phyloP scores from a whole-genome alignment of 2,888 invertebrate genomes.

The Eurytoma californica region DNA sequence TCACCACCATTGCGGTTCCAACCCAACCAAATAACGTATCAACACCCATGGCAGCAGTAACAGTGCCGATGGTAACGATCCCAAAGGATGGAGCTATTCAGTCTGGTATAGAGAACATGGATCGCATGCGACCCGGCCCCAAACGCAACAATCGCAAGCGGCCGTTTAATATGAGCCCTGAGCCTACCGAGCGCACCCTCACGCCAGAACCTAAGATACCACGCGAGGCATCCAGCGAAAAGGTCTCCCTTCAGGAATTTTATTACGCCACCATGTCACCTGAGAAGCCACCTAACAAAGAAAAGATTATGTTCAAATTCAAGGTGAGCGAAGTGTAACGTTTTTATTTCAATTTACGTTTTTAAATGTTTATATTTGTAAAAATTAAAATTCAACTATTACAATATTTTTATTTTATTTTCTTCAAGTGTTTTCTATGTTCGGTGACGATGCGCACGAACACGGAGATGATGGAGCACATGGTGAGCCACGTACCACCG shows the following conservation, averaged over 20 bases:
- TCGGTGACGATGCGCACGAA: conserved; percentile 68
- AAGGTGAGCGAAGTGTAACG: conserved; percentile 62
- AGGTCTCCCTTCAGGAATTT: conserved; percentile 67
- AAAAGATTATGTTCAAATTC: conserved; percentile 66
- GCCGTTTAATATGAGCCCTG: conserved; percentile 40
- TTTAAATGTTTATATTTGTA: no score
- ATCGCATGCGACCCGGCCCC: conserved; percentile 3
- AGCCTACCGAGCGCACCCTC: conserved; percentile 31
- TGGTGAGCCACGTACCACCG: conserved; percentile 71
- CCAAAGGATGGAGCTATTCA: conserved; percentile 57
- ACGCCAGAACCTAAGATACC: conserved; percentile 66
- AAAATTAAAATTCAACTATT: no score
- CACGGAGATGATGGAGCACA: conserved; percentile 72
- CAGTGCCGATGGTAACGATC: conserved; percentile 61
- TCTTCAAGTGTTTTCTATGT: conserved; percentile 69
- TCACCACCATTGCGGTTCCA: not conserved
- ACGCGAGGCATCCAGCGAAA: conserved; percentile 61
- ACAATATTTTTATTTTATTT: not conserved
- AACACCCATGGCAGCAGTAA: conserved; percentile 55
- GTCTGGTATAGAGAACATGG: conserved; percentile 44
- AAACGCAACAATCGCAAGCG: conserved; percentile 48
- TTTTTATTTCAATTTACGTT: not conserved
- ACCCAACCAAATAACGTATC: no score
- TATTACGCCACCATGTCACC: conserved; percentile 72
- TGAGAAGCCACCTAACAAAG: conserved; percentile 61